Evolutionary conservation across 35 echinoderm and acorn worm species (phyloP).

Genomic region (Ophiothrix spiculata): DNA sequence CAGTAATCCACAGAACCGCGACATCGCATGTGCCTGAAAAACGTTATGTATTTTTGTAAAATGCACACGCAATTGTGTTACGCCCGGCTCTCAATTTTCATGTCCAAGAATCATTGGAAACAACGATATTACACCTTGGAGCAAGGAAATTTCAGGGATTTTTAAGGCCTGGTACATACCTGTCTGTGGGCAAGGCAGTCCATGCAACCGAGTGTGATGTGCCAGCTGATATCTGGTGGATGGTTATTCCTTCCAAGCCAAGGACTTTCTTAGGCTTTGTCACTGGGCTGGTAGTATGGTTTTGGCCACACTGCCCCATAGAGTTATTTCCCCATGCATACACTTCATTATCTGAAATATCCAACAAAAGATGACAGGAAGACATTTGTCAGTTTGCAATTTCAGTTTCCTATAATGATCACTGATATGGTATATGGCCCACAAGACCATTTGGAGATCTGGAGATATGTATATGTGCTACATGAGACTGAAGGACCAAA

Average conservation of each 20-base stretch:
- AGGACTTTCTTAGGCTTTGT: constrained; percentile 90
- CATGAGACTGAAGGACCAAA: too few relatives aligned
- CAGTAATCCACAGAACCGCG: too few relatives aligned
- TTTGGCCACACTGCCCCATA: constrained; percentile 98
- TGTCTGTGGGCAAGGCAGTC: constrained; percentile 94
- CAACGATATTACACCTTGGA: too few relatives aligned
- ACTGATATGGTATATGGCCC: too few relatives aligned
- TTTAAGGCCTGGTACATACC: constrained; percentile 25
- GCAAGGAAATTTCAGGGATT: not conserved
- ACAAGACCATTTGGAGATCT: too few relatives aligned
- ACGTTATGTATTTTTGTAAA: too few relatives aligned
- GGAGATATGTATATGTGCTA: too few relatives aligned
- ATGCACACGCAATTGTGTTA: too few relatives aligned
- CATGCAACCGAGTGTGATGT: constrained; percentile 96
- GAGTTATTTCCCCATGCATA: constrained; percentile 99
- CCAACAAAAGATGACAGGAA: too few relatives aligned
- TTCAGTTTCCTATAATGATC: not conserved
- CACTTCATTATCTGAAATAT: constrained; percentile 88
- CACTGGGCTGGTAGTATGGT: constrained; percentile 93
- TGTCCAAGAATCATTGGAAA: too few relatives aligned
- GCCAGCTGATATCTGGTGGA: constrained; percentile 97
- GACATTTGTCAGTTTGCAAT: not conserved
- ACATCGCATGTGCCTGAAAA: too few relatives aligned
- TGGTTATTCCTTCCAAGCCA: constrained; percentile 83
- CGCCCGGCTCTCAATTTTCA: too few relatives aligned